Conservation (phyloP, 2,797 vertebrate genomes). For the Simalia tracyae region DNA sequence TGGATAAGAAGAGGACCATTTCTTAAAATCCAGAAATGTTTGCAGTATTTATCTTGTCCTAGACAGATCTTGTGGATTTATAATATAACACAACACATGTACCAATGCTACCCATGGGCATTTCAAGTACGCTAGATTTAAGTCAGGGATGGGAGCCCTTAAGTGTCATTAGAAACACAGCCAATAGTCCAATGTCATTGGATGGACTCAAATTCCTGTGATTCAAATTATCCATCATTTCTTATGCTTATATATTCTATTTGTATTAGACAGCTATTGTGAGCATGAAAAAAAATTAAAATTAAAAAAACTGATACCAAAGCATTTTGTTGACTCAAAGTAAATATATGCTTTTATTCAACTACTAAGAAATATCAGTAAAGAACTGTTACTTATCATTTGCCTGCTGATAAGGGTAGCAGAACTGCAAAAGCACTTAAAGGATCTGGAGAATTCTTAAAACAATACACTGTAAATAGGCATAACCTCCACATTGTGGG, state of each 20-base stretch:
- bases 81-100: not conserved
- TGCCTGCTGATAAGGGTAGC: not conserved
- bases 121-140: not conserved
- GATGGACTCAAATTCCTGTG: not conserved
- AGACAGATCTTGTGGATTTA: not conserved
- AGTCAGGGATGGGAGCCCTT: not conserved
- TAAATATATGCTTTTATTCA: not conserved
- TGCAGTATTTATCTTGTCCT: not conserved
- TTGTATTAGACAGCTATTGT: not conserved
- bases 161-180: too few relatives aligned
- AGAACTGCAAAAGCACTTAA: slow-evolving; percentile 35
- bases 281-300: not conserved
- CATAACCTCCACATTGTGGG: slow-evolving; percentile 32
- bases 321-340: not conserved
- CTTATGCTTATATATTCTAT: not conserved
- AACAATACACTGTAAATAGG: slow-evolving; percentile 47
- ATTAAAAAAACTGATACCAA: not conserved
- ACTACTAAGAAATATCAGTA: not conserved
- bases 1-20: not conserved
- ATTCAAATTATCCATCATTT: not conserved
- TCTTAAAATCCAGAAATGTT: not conserved
- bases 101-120: not conserved
- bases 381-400: not conserved
- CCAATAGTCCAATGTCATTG: not conserved
- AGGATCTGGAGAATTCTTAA: slow-evolving; percentile 37